These are phyloP conservation scores for Noctilio leporinus DNA, from an alignment of 2,113 vertebrate genomes.

Conservation along the genomic window DNA sequence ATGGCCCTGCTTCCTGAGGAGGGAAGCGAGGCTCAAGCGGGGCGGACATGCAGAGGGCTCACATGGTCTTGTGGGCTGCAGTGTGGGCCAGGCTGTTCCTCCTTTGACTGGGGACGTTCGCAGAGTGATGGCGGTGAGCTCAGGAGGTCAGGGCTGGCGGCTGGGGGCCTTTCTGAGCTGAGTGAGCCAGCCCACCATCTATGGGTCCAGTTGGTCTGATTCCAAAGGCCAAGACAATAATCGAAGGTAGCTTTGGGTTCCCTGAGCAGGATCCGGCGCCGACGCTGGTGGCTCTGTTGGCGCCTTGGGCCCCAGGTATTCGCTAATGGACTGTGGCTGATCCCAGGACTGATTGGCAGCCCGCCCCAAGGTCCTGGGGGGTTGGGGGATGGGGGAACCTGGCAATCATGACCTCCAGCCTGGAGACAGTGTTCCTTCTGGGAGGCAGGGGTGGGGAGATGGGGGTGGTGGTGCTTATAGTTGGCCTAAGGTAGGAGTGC, in stretches of 20 bases:
- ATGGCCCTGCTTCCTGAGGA: neutral
- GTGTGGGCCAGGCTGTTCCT: neutral
- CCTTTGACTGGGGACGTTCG: neutral
- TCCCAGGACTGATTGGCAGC: constrained; percentile 61
- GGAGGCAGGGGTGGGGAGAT: neutral
- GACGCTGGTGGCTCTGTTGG: neutral
- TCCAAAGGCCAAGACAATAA: constrained; percentile 34
- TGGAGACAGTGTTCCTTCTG: constrained; percentile 27
- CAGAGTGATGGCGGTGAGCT: neutral
- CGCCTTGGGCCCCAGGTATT: constrained; percentile 18
- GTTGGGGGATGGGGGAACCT: no score
- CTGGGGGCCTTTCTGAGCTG: neutral
- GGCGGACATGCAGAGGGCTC: neutral
- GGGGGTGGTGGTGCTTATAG: neutral
- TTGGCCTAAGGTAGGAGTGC: neutral
- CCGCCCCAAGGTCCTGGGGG: constrained; percentile 31
- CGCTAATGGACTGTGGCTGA: constrained; percentile 64
- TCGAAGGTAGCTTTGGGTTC: constrained; percentile 47
- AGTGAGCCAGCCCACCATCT: neutral
- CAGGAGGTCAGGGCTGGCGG: neutral
- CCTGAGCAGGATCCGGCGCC: constrained; percentile 47
- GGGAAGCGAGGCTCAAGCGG: neutral
- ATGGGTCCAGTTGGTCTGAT: neutral
- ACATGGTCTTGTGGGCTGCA: neutral
- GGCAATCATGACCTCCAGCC: constrained; percentile 39